Evolutionary conservation across 2,888 invertebrate species (phyloP).

Genomic region (Pyrocoelia pectoralis): DNA sequence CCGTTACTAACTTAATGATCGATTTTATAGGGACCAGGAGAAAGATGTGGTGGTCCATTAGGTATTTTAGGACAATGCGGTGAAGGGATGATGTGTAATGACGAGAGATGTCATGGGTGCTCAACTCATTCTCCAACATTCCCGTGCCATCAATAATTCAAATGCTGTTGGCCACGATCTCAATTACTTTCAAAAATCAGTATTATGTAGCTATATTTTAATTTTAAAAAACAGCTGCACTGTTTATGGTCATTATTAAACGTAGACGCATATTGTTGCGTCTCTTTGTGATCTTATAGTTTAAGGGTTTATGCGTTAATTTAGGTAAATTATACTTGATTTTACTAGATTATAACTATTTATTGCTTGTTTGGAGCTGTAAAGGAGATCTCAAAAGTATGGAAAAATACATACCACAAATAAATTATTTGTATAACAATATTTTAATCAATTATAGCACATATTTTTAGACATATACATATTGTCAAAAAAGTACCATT

Average conservation of each 20-base stretch:
- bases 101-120: slow-evolving; percentile 57
- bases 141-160: slow-evolving; percentile 45
- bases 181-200: slow-evolving; percentile 32
- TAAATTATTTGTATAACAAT: slow-evolving; percentile 29
- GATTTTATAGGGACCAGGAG: slow-evolving; percentile 52
- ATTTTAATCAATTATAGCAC: too few relatives aligned
- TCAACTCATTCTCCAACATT: slow-evolving; percentile 50
- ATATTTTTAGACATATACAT: too few relatives aligned
- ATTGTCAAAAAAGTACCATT: too few relatives aligned
- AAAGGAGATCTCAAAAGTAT: slow-evolving; percentile 28
- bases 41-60: slow-evolving; percentile 52
- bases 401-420: slow-evolving; percentile 22
- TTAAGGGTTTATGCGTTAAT: slow-evolving; percentile 22
- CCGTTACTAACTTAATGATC: not conserved
- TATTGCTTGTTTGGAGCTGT: slow-evolving; percentile 24
- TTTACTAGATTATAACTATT: slow-evolving; percentile 33
- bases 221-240: slow-evolving; percentile 12
- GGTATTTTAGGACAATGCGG: slow-evolving; percentile 53
- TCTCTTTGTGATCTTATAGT: slow-evolving; percentile 27
- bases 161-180: slow-evolving; percentile 23
- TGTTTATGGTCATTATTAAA: slow-evolving; percentile 29
- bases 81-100: slow-evolving; percentile 54
- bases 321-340: slow-evolving; percentile 29
- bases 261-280: slow-evolving; percentile 6
- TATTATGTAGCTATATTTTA: slow-evolving; percentile 33